Conservation (phyloP, 2,113 vertebrate genomes). For the Nothocercus nigrocapillus region DNA sequence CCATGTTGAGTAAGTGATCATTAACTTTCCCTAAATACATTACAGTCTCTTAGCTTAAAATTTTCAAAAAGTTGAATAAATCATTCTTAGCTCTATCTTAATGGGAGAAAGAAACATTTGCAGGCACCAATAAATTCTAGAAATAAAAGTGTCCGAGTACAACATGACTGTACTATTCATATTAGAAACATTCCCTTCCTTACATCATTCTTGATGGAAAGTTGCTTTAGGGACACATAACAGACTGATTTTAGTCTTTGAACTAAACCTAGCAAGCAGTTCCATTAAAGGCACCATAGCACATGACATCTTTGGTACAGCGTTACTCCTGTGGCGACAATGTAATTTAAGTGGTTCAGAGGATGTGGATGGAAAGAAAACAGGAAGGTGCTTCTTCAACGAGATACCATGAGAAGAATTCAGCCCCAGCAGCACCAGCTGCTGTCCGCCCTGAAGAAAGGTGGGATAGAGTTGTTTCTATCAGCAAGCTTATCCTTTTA, state of each 20-base stretch:
- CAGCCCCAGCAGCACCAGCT: background rate
- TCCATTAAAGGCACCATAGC: background rate
- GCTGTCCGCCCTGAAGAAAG: background rate
- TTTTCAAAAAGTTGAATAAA: constrained; percentile 18
- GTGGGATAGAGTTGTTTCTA: background rate
- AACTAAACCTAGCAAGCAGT: background rate
- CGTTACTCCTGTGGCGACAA: background rate
- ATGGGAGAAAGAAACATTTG: background rate
- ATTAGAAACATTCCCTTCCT: background rate
- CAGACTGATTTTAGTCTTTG: background rate
- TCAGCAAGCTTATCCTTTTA: background rate
- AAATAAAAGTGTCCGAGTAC: background rate
- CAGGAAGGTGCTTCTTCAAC: background rate
- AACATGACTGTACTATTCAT: background rate
- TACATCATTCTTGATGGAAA: background rate
- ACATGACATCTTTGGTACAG: background rate
- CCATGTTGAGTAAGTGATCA: background rate
- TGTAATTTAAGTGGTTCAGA: background rate
- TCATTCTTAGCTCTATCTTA: background rate
- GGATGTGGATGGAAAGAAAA: background rate
- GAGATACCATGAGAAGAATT: background rate
- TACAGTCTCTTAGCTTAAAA: background rate
- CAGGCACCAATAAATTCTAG: background rate
- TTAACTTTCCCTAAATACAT: background rate
- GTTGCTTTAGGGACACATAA: background rate